Conservation (phyloP, 2,113 vertebrate species). For the Copsychus sechellarum region DNA sequence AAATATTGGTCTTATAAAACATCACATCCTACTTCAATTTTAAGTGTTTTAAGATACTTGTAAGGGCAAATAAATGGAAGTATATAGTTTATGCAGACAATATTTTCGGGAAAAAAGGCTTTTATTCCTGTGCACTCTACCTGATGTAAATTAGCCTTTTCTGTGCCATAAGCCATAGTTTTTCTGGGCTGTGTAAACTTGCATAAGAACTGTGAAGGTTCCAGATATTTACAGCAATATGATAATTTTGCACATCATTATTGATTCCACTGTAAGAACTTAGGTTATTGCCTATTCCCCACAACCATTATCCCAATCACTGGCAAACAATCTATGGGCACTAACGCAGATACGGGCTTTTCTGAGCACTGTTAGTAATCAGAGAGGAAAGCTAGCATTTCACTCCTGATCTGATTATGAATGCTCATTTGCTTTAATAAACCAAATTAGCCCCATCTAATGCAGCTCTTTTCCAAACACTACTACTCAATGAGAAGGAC, state of each 20-base stretch:
- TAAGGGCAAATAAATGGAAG: background rate
- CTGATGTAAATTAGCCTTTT: background rate
- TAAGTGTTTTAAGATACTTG: background rate
- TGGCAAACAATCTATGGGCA: background rate
- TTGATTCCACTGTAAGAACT: background rate
- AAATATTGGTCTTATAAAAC: background rate
- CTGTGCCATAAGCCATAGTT: background rate
- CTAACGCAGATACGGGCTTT: background rate
- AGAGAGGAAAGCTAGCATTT: background rate
- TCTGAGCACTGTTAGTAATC: background rate
- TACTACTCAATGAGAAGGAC: background rate
- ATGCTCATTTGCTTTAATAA: background rate
- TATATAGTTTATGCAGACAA: background rate
- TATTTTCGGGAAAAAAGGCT: background rate
- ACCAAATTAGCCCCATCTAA: background rate
- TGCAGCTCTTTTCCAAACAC: background rate
- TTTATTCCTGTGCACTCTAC: background rate
- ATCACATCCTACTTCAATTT: background rate
- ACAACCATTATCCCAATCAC: background rate
- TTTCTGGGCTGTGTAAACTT: background rate
- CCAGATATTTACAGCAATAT: background rate
- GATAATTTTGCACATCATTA: background rate
- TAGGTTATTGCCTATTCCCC: background rate
- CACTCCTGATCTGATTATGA: background rate
- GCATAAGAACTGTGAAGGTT: background rate